These are phyloP conservation scores for Aurelia aurita complex sp. Pacific DNA, from an alignment of 30 jellyfish, hydroid and myxozoan species.

Conservation along the genomic window DNA sequence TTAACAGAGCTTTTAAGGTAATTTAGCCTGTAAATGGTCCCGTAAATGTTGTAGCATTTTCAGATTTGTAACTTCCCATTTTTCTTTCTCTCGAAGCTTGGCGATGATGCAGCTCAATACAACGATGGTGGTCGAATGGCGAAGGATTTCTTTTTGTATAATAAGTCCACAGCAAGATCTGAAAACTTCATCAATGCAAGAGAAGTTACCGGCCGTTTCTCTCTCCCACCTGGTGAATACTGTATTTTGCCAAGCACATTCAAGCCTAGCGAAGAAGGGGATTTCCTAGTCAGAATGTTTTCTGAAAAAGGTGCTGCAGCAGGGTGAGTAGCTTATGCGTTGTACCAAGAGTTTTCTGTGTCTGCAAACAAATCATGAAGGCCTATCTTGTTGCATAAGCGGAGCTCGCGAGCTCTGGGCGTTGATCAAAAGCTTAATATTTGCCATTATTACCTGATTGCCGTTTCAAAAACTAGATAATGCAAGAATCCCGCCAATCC, in stretches of 20 bases:
- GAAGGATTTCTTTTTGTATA: constrained; percentile 88
- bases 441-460: too few species aligned
- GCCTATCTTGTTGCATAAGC: too few species aligned
- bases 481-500: too few species aligned
- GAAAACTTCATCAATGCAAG: constrained; percentile 92
- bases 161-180: constrained; percentile 94
- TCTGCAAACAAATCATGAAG: too few species aligned
- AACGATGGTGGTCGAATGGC: constrained; percentile 72
- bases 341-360: too few species aligned
- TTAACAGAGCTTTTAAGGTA: too few species aligned
- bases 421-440: too few species aligned
- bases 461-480: too few species aligned
- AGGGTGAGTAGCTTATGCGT: constrained; percentile 44
- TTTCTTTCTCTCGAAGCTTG: constrained; percentile 44
- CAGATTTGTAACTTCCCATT: not conserved
- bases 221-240: constrained; percentile 95
- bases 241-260: constrained; percentile 90
- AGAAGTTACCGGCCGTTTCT: constrained; percentile 94
- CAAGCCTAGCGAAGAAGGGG: constrained; percentile 95
- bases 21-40: not conserved
- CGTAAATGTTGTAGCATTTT: not conserved
- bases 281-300: constrained; percentile 88
- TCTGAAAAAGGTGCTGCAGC: constrained; percentile 91
- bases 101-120: constrained; percentile 81
- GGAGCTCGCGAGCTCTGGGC: too few species aligned